Percentiles rank a stretch among this genome's conserved stretches.
Evolutionary conservation across 2,113 vertebrate species (phyloP).

Genomic region (Gracilinanus agilis): DNA sequence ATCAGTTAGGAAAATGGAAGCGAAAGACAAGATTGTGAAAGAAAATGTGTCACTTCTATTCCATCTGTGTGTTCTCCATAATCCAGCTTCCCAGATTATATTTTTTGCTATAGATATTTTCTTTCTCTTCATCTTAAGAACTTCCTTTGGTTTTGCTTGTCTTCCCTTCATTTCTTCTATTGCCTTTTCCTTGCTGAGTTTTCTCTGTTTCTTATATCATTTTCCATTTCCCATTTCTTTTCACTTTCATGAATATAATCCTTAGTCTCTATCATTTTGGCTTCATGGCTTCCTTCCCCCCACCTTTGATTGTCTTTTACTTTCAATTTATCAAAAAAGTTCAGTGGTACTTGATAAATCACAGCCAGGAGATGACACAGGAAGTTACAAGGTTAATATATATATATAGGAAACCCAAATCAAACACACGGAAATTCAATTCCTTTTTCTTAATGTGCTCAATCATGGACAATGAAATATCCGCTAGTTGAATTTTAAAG

Average conservation of each 20-base stretch:
- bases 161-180: not conserved
- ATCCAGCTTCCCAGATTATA: not conserved
- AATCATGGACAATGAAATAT: slow-evolving; percentile 41
- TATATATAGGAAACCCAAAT: slow-evolving; percentile 52
- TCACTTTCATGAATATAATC: not conserved
- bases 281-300: not conserved
- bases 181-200: not conserved
- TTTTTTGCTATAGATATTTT: not conserved
- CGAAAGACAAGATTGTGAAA: not conserved
- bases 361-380: slow-evolving; percentile 11
- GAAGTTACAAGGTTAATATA: slow-evolving; percentile 52
- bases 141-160: not conserved
- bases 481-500: slow-evolving; percentile 56
- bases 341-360: slow-evolving; percentile 11
- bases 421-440: slow-evolving; percentile 54
- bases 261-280: not conserved
- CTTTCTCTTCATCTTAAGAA: not conserved
- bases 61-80: not conserved
- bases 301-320: not conserved
- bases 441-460: slow-evolving; percentile 56
- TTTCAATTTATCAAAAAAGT: not conserved
- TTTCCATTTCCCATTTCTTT: not conserved
- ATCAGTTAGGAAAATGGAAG: not conserved
- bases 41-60: not conserved
- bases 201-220: not conserved